phyloP scores from a whole-genome alignment of 2,797 vertebrate genomes.

The Myoxocephalus aenaeus region DNA sequence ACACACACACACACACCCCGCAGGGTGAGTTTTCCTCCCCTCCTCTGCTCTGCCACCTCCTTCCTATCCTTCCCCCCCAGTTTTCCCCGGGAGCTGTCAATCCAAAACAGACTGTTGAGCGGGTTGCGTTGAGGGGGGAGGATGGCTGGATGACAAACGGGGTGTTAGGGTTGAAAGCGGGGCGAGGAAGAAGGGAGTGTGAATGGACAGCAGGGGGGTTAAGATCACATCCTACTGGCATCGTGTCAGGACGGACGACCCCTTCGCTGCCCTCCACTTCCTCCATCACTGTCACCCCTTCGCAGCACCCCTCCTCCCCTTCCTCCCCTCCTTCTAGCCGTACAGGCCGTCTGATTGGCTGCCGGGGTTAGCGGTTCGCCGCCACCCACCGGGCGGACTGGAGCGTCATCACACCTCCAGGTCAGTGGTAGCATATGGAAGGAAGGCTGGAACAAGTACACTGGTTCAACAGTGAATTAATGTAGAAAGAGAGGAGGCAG shows the following conservation, averaged over 20 bases:
- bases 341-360: constrained; percentile 55
- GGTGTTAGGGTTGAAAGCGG: constrained; percentile 32
- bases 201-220: constrained; percentile 66
- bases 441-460: constrained; percentile 49
- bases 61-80: constrained; percentile 41
- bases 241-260: constrained; percentile 43
- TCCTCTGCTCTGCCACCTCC: constrained; percentile 62
- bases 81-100: constrained; percentile 70
- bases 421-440: constrained; percentile 66
- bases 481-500: constrained; percentile 4
- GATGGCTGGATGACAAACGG: constrained; percentile 59
- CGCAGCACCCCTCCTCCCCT: neutral
- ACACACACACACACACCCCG: constrained; percentile 31
- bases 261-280: constrained; percentile 55
- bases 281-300: constrained; percentile 51
- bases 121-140: constrained; percentile 3
- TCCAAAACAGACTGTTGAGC: constrained; percentile 58
- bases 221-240: constrained; percentile 70
- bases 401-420: constrained; percentile 43
- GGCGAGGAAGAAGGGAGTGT: constrained; percentile 45
- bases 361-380: constrained; percentile 53
- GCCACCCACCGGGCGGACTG: constrained; percentile 49
- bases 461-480: constrained; percentile 34
- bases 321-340: constrained; percentile 14
- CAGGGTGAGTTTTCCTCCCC: constrained; percentile 63